A percentile compares a stretch with the other conserved stretches of the same genome.
Evolutionary conservation across 37 sponge, comb jelly and placozoan species (phyloP).

Genomic region (Amphimedon queenslandica): DNA sequence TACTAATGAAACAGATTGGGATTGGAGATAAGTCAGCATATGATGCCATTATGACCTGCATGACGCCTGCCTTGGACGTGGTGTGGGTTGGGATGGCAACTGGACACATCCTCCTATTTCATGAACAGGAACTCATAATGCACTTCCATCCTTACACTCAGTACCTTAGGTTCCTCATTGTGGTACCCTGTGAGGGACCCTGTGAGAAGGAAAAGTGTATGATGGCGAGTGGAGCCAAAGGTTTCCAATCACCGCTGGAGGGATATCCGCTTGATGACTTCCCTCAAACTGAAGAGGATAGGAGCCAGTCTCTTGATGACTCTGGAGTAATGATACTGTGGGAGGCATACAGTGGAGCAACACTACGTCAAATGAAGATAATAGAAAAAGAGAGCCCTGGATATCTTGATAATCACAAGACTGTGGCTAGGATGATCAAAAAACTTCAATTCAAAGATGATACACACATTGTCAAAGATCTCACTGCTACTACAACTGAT

Average conservation of each 20-base stretch:
- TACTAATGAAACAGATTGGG: slow-evolving; percentile 2
- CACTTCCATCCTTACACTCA: slow-evolving; percentile 60
- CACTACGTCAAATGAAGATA: slow-evolving; percentile 50
- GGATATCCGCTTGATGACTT: neutral
- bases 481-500: neutral
- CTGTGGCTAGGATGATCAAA: slow-evolving; percentile 25
- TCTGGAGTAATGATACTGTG: slow-evolving; percentile 56
- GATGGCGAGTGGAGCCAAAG: slow-evolving; percentile 63
- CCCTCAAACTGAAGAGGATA: slow-evolving; percentile 13
- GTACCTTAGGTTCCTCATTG: slow-evolving; percentile 62
- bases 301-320: neutral
- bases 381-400: slow-evolving; percentile 25
- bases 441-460: slow-evolving; percentile 24
- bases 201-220: slow-evolving; percentile 65
- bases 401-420: slow-evolving; percentile 31
- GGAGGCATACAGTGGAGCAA: slow-evolving; percentile 56
- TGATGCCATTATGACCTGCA: slow-evolving; percentile 61
- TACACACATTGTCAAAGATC: neutral
- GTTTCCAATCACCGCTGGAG: slow-evolving; percentile 24
- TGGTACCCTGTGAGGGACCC: slow-evolving; percentile 40
- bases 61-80: slow-evolving; percentile 67
- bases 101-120: slow-evolving; percentile 81
- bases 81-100: slow-evolving; percentile 84
- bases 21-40: neutral
- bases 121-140: slow-evolving; percentile 45